A percentile compares a stretch with the other conserved stretches of the same genome.
phyloP scores from a whole-genome alignment of 2,797 vertebrate species.

The Urocyon cinereoargenteus region DNA sequence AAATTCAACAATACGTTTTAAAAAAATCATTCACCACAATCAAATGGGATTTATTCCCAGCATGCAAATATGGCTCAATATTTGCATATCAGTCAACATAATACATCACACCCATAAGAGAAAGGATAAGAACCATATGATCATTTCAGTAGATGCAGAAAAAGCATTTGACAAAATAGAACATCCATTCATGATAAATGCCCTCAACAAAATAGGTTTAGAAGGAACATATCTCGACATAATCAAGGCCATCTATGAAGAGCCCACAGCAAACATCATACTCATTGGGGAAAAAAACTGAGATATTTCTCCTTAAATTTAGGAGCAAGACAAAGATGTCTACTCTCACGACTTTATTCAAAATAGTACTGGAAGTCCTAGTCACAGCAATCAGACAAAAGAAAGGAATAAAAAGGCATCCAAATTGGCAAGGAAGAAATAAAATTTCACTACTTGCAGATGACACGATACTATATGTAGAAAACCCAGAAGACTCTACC shows the following conservation, averaged over 20 bases:
- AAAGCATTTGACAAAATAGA: neutral
- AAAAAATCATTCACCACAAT: neutral
- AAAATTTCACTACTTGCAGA: neutral
- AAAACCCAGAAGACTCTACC: neutral
- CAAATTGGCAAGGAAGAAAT: neutral
- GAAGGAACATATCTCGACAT: neutral
- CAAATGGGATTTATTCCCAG: neutral
- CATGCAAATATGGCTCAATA: neutral
- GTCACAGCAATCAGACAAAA: neutral
- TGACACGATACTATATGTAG: neutral
- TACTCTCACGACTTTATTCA: neutral
- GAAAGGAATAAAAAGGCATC: neutral
- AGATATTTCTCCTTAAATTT: neutral
- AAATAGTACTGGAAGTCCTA: neutral
- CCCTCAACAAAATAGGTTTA: neutral
- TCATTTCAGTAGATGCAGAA: neutral
- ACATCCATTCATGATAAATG: neutral
- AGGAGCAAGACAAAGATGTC: neutral
- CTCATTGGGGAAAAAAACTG: neutral
- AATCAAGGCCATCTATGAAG: neutral
- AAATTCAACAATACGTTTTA: neutral
- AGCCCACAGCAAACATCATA: neutral
- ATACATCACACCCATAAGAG: neutral
- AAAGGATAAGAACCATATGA: neutral
- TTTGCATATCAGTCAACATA: neutral